These are phyloP conservation scores for Balaeniceps rex DNA, from an alignment of 2,113 vertebrate species.

Conservation along the genomic window DNA sequence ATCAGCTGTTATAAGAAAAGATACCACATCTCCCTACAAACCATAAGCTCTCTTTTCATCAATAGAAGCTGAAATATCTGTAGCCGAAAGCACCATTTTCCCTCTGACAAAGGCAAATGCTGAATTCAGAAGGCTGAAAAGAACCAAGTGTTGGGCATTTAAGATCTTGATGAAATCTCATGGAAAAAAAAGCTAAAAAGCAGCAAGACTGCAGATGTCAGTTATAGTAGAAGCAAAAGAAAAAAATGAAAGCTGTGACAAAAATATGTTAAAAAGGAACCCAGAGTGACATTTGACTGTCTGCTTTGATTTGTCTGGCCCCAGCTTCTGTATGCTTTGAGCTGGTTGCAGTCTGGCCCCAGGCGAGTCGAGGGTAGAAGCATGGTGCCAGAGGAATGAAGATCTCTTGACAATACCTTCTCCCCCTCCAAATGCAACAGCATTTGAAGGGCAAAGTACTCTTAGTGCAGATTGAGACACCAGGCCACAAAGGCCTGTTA, in stretches of 20 bases:
- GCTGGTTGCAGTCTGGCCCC: not conserved
- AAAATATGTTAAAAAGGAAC: not conserved
- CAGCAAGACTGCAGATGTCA: not conserved
- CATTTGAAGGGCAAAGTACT: not conserved
- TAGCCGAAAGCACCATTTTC: not conserved
- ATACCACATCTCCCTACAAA: not conserved
- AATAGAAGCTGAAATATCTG: not conserved
- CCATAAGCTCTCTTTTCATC: not conserved
- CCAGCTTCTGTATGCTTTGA: not conserved
- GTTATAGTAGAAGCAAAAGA: not conserved
- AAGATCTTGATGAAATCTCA: not conserved
- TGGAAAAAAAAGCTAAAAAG: not conserved
- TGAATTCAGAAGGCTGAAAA: slow-evolving; percentile 1
- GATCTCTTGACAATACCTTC: not conserved
- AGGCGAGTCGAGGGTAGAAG: not conserved
- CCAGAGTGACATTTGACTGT: not conserved
- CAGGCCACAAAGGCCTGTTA: not conserved
- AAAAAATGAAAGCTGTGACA: not conserved
- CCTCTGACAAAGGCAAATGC: not conserved
- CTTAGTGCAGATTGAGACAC: not conserved
- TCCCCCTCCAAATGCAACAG: not conserved
- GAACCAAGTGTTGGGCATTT: not conserved
- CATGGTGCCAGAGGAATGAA: not conserved
- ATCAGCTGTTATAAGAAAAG: not conserved
- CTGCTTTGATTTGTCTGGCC: not conserved